Evolutionary conservation across 2,797 vertebrate genomes (phyloP).

Genomic region (Channallabes apus): DNA sequence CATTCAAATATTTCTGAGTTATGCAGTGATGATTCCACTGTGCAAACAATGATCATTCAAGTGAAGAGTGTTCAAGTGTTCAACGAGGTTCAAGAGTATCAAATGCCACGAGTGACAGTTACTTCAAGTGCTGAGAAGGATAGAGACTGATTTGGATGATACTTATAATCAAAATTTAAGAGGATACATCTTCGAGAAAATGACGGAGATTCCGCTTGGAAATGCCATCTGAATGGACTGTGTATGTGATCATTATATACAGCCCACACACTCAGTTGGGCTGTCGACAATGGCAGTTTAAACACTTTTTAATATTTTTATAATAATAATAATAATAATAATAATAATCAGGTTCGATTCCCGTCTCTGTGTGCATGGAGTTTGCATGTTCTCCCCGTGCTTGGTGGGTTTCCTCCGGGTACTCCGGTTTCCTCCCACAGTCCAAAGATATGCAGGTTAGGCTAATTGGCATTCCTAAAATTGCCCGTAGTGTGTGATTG

Average conservation of each 20-base stretch:
- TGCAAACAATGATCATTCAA: not conserved
- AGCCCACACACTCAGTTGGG: not conserved
- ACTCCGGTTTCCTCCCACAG: no score
- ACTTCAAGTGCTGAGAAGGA: not conserved
- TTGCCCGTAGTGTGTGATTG: no score
- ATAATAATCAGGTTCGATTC: no score
- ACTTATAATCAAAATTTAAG: not conserved
- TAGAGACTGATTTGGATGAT: not conserved
- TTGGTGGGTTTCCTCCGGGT: no score
- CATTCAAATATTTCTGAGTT: not conserved
- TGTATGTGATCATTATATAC: not conserved
- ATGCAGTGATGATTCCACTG: not conserved
- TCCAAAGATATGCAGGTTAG: no score
- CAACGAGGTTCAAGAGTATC: not conserved
- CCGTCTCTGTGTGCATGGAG: no score
- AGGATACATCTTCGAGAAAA: not conserved
- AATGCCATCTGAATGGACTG: not conserved
- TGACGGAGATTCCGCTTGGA: not conserved
- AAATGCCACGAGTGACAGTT: not conserved
- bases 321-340: no score
- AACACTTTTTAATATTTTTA: not conserved
- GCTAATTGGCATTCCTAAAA: no score
- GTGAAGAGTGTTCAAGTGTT: not conserved
- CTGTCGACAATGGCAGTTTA: not conserved
- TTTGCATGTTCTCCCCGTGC: no score